phyloP scores from a whole-genome alignment of 1,140 invertebrate genomes.

The Drosophila oshimai region DNA sequence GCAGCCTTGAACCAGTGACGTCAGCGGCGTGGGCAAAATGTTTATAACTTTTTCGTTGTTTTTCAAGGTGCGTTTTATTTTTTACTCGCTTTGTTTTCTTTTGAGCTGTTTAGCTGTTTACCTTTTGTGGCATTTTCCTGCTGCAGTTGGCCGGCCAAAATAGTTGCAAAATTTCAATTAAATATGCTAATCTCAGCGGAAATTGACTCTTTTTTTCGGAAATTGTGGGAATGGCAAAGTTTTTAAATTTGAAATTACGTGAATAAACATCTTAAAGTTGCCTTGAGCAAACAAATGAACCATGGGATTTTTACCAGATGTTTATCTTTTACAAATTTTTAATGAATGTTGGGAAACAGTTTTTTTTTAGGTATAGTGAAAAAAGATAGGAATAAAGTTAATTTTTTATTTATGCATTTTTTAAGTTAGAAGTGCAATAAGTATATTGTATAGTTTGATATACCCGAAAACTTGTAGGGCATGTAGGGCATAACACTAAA shows the following conservation, averaged over 20 bases:
- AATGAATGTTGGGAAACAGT: neutral
- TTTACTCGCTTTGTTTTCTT: constrained; percentile 11
- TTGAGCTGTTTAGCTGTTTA: neutral
- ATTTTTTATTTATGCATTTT: neutral
- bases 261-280: neutral
- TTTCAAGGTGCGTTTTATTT: constrained; percentile 17
- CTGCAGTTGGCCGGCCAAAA: constrained; percentile 36
- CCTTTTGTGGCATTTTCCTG: constrained; percentile 47
- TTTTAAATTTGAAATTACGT: neutral
- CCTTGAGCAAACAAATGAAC: neutral
- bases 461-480: too few relatives aligned
- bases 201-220: constrained; percentile 38
- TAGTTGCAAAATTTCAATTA: constrained; percentile 44
- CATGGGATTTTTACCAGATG: neutral
- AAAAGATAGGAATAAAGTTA: too few relatives aligned
- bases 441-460: too few relatives aligned
- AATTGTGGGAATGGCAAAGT: constrained; percentile 13
- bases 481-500: too few relatives aligned
- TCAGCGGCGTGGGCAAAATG: constrained; percentile 15
- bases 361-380: neutral
- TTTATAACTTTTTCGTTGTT: constrained; percentile 11
- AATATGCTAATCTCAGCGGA: constrained; percentile 51
- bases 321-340: neutral
- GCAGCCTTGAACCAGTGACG: constrained; percentile 20
- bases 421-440: too few relatives aligned